Evolutionary conservation across 1,140 invertebrate species (phyloP).

Genomic region (Eulimnadia texana): DNA sequence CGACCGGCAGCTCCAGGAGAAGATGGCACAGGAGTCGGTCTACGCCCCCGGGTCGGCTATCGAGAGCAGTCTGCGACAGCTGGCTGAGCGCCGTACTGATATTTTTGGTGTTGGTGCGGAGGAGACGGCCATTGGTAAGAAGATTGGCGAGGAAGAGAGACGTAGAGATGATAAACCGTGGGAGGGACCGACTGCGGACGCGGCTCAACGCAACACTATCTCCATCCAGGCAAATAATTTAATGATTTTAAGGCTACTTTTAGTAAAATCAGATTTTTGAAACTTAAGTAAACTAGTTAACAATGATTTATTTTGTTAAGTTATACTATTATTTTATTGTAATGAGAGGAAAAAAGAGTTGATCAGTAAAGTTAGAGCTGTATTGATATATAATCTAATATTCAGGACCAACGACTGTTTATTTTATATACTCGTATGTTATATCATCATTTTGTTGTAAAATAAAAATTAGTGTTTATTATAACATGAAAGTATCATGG

Average conservation of each 20-base stretch:
- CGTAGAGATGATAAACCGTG: slow-evolving; percentile 77
- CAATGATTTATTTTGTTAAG: too few species aligned
- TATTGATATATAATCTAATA: too few species aligned
- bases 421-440: too few species aligned
- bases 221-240: not conserved
- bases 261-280: too few species aligned
- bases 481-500: too few species aligned
- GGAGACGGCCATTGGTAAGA: slow-evolving; percentile 97
- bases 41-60: slow-evolving; percentile 81
- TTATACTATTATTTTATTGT: too few species aligned
- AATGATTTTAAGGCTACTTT: not conserved
- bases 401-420: too few species aligned
- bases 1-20: slow-evolving; percentile 70
- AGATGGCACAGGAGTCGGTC: slow-evolving; percentile 61
- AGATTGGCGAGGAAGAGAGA: slow-evolving; percentile 90
- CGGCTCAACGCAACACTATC: not conserved
- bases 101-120: slow-evolving; percentile 98
- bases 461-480: too few species aligned
- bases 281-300: too few species aligned
- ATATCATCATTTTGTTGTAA: too few species aligned
- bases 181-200: slow-evolving; percentile 77
- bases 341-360: slow-evolving; percentile 15
- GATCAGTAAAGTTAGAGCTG: slow-evolving; percentile 89
- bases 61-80: slow-evolving; percentile 83
- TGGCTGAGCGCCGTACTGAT: slow-evolving; percentile 97